Base-by-base conservation (phyloP, 2,797 vertebrate genomes). In the Ptychobarbus kaznakovi region DNA sequence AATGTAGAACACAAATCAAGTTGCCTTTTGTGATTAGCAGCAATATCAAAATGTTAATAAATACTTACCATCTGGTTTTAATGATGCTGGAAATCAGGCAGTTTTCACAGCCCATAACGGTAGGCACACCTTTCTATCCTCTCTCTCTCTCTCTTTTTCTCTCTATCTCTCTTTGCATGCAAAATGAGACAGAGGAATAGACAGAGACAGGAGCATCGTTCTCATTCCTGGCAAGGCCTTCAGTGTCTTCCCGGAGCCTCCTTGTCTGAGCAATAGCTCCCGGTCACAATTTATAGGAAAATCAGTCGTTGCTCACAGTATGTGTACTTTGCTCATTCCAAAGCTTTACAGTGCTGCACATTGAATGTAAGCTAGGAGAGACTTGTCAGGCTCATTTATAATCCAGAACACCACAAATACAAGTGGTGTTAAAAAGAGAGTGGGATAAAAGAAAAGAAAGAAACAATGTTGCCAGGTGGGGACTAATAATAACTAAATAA, bases 201-300 rank as follows among this genome's bases (percentile, higher is more conserved):
- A 80, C 68, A 81, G 72, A 85, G 77, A 81, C 32, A 51, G 46
- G 68, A 88, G 81, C 28, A 76, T 84, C 78, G 46, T 83, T 85
- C 81, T 86, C 85, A 90, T 89, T 89, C 87, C 85, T 92, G 89
- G 88, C 88, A 89, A 82, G 68, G 25, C 58, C 66, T 53, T 79
- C 28, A 63, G 66, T 86, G 82, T 87, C 87, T 87, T 82, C 77
- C 82, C 82, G 88, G 88, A 89, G 88, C 86, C 89, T 89, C 70
- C 72, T 80, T 83, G 89, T 89, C 88, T 88, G 89, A 87, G 86
- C 63, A 90, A 89, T 73, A 84, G 86, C 89, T 86, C 85, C 84
- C 83, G 75, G 83, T 90, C 77, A 90, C 83, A 90, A 89, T 92
- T 92, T 90, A 91, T 89, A 87, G 90, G 89, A 91, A 92, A 90